phyloP scores from a whole-genome alignment of 2,113 vertebrate species.

The Rhegmatorhina hoffmannsi region DNA sequence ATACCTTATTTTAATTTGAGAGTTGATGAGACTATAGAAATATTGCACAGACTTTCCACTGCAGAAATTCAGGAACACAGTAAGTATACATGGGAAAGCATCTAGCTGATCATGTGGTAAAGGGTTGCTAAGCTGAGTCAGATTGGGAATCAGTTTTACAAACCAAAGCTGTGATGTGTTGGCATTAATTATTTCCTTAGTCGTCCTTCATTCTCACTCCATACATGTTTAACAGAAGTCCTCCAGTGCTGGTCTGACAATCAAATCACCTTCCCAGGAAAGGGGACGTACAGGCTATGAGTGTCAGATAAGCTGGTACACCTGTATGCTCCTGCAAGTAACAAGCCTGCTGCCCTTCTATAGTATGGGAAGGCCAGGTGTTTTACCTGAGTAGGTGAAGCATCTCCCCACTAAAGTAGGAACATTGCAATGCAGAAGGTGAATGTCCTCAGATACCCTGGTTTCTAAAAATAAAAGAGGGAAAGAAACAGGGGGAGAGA shows the following conservation, averaged over 20 bases:
- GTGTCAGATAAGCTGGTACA: not conserved
- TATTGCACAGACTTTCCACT: not conserved
- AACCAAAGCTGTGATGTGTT: not conserved
- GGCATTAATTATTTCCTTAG: not conserved
- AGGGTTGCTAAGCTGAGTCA: not conserved
- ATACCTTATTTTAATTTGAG: not conserved
- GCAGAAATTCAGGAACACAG: not conserved
- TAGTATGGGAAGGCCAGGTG: not conserved
- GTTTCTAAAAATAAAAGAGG: slow-evolving; percentile 21
- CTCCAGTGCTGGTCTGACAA: not conserved
- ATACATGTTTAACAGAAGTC: not conserved
- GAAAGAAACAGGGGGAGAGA: slow-evolving; percentile 18
- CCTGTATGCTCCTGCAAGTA: not conserved
- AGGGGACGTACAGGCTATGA: not conserved
- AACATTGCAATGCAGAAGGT: not conserved
- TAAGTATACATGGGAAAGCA: not conserved
- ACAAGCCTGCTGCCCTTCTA: not conserved
- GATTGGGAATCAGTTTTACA: not conserved
- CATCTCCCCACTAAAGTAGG: not conserved
- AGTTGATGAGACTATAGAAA: not conserved
- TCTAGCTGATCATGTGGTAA: not conserved
- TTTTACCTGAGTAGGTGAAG: not conserved
- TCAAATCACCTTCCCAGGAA: not conserved
- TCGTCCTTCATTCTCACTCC: not conserved
- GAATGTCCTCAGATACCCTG: slow-evolving; percentile 31